Percentiles rank a stretch among this genome's conserved stretches.
phyloP scores from a whole-genome alignment of 2,888 invertebrate species.

The Agonum fuliginosum region DNA sequence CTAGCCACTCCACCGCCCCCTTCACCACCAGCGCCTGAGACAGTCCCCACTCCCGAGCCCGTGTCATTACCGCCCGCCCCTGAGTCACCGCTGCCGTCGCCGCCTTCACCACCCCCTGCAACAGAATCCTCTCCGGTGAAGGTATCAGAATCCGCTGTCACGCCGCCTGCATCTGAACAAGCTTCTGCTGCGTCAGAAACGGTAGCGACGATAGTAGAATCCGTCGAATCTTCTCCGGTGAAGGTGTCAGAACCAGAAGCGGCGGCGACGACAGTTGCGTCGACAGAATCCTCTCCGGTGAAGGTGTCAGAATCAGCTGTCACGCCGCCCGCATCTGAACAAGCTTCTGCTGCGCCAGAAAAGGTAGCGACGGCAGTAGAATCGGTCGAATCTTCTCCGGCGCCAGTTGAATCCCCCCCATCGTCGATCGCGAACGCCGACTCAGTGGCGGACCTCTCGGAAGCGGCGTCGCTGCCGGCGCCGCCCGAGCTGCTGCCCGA shows the following conservation, averaged over 20 bases:
- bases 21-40: conserved; percentile 47
- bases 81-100: neutral
- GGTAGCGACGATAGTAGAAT: no score
- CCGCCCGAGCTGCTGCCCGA: conserved; percentile 71
- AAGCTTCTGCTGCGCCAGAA: no score
- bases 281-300: no score
- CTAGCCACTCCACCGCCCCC: conserved; percentile 7
- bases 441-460: conserved; percentile 70
- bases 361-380: conserved; percentile 40
- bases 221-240: no score
- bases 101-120: neutral
- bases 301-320: neutral
- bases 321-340: no score
- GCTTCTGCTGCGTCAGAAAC: conserved; percentile 33
- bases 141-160: no score
- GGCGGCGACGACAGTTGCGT: no score
- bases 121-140: no score
- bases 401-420: neutral
- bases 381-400: conserved; percentile 40
- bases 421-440: conserved; percentile 69
- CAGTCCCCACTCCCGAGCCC: conserved; percentile 59
- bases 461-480: conserved; percentile 70
- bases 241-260: no score
- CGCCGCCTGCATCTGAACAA: no score
- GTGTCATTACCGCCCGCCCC: neutral